Conservation (phyloP, 2,888 invertebrate genomes). For the Trissoscelio sp. region DNA sequence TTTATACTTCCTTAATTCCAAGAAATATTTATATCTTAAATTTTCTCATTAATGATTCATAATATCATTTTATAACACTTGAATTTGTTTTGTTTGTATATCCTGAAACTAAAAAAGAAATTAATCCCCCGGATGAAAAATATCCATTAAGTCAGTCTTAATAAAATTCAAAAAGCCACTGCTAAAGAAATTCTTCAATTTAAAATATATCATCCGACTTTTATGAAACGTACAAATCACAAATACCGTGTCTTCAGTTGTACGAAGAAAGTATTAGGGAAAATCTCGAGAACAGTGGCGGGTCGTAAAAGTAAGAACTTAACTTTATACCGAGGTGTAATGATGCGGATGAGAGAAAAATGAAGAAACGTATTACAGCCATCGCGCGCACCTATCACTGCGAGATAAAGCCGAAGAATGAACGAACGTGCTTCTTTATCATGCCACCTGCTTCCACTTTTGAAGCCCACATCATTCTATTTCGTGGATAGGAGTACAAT, state of each 20-base stretch:
- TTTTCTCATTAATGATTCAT: no score
- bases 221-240: conserved; percentile 29
- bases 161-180: conserved; percentile 11
- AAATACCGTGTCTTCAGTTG: conserved; percentile 4
- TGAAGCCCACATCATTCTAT: conserved; percentile 27
- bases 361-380: conserved; percentile 42
- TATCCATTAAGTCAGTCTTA: neutral
- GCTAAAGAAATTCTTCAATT: conserved; percentile 5
- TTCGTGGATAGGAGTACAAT: conserved; percentile 26
- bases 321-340: conserved; percentile 33
- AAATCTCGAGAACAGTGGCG: conserved; percentile 38
- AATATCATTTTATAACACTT: no score
- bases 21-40: no score
- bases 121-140: conserved; percentile 3
- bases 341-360: conserved; percentile 41
- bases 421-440: conserved; percentile 34
- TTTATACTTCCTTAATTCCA: no score
- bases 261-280: conserved; percentile 11
- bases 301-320: conserved; percentile 47
- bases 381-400: conserved; percentile 28
- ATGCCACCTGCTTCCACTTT: conserved; percentile 21
- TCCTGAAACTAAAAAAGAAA: no score
- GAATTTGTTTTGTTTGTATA: no score
- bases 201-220: conserved; percentile 28
- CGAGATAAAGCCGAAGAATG: conserved; percentile 32